Percentiles rank a stretch among this genome's conserved stretches.
Conservation (phyloP, 1,140 invertebrate species). For the Lerema accius region DNA sequence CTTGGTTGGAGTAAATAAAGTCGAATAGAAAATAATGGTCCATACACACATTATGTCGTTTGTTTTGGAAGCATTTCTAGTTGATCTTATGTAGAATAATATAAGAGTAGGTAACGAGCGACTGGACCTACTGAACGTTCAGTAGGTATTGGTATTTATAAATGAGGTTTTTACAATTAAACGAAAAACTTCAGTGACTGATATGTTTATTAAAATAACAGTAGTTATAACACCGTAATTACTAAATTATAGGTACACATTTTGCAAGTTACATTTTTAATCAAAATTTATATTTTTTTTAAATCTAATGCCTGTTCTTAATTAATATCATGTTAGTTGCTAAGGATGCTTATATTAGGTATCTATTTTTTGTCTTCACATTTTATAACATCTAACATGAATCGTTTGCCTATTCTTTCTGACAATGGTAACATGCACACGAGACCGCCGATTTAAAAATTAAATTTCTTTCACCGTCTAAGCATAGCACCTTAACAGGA, state of each 20-base stretch:
- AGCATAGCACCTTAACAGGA: constrained; percentile 87
- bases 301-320: constrained; percentile 1
- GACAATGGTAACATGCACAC: constrained; percentile 94
- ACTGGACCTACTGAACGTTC: too few species aligned
- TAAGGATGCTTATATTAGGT: not conserved
- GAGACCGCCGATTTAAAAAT: constrained; percentile 92
- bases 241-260: constrained; percentile 1
- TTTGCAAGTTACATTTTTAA: constrained; percentile 46
- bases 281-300: constrained; percentile 6
- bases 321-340: not conserved
- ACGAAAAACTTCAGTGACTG: constrained; percentile 28
- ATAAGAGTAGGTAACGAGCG: too few species aligned
- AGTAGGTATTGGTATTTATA: too few species aligned
- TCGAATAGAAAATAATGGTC: too few species aligned
- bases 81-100: too few species aligned
- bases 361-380: not conserved
- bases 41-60: too few species aligned
- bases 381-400: too few species aligned
- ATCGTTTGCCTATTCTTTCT: constrained; percentile 92
- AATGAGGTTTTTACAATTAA: too few species aligned
- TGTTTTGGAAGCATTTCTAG: too few species aligned
- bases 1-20: too few species aligned
- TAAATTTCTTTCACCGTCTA: constrained; percentile 89
- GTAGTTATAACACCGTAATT: constrained; percentile 1
- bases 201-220: constrained; percentile 46